A percentile compares a stretch with the other conserved stretches of the same genome.
These are phyloP conservation scores for Spizaetus ornatus DNA, from an alignment of 2,113 vertebrate species.

Conservation along the genomic window DNA sequence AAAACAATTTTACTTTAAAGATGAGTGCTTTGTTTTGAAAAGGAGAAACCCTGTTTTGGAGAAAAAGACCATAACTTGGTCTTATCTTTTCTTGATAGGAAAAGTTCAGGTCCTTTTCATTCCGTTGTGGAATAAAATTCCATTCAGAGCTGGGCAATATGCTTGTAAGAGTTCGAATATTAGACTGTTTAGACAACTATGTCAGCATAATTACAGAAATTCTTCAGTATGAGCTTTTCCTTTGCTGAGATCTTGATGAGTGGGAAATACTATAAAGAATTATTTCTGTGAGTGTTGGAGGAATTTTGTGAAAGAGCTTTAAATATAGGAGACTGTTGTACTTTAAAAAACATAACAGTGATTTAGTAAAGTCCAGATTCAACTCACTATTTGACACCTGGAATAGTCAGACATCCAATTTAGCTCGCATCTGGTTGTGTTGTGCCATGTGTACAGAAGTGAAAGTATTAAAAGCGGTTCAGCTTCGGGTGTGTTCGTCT, in stretches of 20 bases:
- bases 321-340: neutral
- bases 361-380: neutral
- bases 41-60: neutral
- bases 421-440: neutral
- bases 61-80: neutral
- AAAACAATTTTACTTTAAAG: neutral
- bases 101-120: neutral
- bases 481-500: neutral
- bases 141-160: neutral
- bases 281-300: neutral
- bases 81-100: neutral
- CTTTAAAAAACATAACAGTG: neutral
- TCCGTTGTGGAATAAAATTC: neutral
- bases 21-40: neutral
- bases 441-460: neutral
- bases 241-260: neutral
- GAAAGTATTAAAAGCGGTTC: constrained; percentile 26
- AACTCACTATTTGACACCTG: neutral
- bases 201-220: neutral
- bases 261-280: neutral
- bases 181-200: neutral
- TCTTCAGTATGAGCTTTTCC: neutral
- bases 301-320: neutral
- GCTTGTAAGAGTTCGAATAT: neutral
- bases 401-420: neutral